phyloP scores from a whole-genome alignment of 2,113 vertebrate species.

The Serilophus lunatus region DNA sequence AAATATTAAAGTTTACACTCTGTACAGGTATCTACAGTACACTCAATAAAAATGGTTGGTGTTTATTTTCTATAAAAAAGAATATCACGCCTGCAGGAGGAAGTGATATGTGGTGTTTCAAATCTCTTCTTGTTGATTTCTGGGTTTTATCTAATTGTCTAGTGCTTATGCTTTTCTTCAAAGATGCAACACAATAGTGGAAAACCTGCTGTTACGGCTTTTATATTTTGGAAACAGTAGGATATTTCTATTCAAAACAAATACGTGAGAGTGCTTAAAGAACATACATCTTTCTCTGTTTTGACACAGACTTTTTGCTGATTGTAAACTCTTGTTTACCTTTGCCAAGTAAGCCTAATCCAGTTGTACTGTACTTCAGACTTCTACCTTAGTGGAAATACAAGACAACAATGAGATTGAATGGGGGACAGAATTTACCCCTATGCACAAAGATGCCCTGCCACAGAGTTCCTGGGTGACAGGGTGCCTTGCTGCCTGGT shows the following conservation, averaged over 20 bases:
- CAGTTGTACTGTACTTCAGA: background rate
- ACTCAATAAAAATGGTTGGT: slow-evolving; percentile 51
- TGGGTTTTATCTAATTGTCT: background rate
- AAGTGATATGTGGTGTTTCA: background rate
- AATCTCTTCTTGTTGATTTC: background rate
- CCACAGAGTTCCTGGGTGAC: background rate
- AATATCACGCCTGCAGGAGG: background rate
- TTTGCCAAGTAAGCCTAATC: background rate
- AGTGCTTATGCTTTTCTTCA: background rate
- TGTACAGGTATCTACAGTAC: slow-evolving; percentile 61
- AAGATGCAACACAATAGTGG: background rate
- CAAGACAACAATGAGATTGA: background rate
- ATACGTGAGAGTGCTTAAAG: background rate
- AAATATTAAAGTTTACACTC: slow-evolving; percentile 74
- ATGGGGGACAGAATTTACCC: background rate
- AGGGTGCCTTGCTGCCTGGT: background rate
- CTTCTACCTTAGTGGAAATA: background rate
- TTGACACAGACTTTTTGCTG: background rate
- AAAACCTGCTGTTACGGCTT: background rate
- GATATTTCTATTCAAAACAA: background rate
- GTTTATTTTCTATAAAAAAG: slow-evolving; percentile 59
- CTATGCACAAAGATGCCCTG: background rate
- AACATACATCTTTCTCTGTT: background rate
- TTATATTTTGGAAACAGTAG: background rate
- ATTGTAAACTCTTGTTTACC: background rate